These are phyloP conservation scores for Grapholita molesta DNA, from an alignment of 1,140 invertebrate genomes.

Conservation along the genomic window DNA sequence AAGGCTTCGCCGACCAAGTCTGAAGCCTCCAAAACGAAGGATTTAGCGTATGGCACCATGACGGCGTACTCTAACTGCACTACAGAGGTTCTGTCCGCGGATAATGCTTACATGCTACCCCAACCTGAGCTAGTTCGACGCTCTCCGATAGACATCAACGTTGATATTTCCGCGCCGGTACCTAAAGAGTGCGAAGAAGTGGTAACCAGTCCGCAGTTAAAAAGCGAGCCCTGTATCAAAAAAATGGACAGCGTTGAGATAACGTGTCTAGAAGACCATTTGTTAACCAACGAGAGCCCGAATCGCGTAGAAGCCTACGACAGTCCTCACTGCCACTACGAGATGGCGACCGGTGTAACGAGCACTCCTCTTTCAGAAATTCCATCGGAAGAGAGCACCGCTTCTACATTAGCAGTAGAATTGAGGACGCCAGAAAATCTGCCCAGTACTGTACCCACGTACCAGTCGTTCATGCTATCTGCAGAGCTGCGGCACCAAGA, in stretches of 20 bases:
- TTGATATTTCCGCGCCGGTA: constrained; percentile 41
- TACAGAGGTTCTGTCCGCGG: constrained; percentile 52
- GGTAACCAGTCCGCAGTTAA: constrained; percentile 39
- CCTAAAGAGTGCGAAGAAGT: constrained; percentile 32
- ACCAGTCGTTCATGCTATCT: constrained; percentile 55
- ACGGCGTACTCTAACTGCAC: constrained; percentile 67
- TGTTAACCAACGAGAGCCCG: constrained; percentile 20
- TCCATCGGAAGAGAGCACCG: constrained; percentile 26
- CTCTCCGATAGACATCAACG: constrained; percentile 43
- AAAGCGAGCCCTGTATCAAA: constrained; percentile 39
- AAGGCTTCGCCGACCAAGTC: constrained; percentile 59
- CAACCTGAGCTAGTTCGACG: constrained; percentile 60
- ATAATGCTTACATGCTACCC: constrained; percentile 55
- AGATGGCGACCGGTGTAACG: constrained; percentile 48
- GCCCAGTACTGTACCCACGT: constrained; percentile 42
- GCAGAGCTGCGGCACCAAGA: constrained; percentile 63
- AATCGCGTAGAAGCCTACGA: neutral
- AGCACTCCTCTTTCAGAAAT: constrained; percentile 51
- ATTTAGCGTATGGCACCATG: constrained; percentile 66
- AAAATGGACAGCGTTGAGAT: constrained; percentile 70
- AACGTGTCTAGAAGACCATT: constrained; percentile 49
- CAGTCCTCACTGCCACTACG: constrained; percentile 41
- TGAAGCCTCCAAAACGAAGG: constrained; percentile 58
- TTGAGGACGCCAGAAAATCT: constrained; percentile 20
- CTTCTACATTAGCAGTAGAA: constrained; percentile 39